phyloP scores from a whole-genome alignment of 1,140 invertebrate species.

The Zaprionus gabonicus region DNA sequence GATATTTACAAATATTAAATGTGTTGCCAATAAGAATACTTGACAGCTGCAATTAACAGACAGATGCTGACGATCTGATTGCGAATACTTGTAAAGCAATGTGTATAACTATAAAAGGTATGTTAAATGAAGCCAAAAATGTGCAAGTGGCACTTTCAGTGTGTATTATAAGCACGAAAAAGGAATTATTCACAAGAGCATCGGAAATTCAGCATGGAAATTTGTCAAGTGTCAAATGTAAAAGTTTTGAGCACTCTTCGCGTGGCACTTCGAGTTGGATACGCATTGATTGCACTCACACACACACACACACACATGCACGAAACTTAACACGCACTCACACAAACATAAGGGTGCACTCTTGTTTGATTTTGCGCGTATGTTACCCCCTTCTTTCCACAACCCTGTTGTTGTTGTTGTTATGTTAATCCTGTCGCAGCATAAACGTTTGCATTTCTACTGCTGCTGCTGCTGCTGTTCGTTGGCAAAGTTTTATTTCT shows the following conservation, averaged over 20 bases:
- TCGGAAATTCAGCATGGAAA: conserved; percentile 34
- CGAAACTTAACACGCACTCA: neutral
- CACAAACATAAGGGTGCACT: conserved; percentile 32
- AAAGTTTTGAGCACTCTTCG: conserved; percentile 58
- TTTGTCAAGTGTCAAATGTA: conserved; percentile 22
- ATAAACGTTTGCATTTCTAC: conserved; percentile 69
- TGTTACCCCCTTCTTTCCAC: conserved; percentile 18
- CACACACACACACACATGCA: neutral
- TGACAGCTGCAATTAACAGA: no score
- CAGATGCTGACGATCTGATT: no score
- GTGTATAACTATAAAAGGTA: neutral
- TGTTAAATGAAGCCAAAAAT: neutral
- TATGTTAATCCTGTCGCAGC: conserved; percentile 71
- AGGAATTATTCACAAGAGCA: neutral
- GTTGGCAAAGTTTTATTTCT: conserved; percentile 74
- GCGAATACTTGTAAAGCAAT: neutral
- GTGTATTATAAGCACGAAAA: neutral
- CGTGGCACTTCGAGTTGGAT: conserved; percentile 53
- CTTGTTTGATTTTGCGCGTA: conserved; percentile 29
- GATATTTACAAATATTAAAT: no score
- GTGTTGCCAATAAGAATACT: no score
- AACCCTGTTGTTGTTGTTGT: conserved; percentile 16
- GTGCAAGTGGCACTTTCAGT: neutral
- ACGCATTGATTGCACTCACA: conserved; percentile 63
- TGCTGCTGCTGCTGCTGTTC: conserved; percentile 31